Percentiles rank a stretch among this genome's conserved stretches.
These are phyloP conservation scores for Drosophila nigricruria DNA, from an alignment of 2,888 invertebrate genomes.

Conservation along the genomic window DNA sequence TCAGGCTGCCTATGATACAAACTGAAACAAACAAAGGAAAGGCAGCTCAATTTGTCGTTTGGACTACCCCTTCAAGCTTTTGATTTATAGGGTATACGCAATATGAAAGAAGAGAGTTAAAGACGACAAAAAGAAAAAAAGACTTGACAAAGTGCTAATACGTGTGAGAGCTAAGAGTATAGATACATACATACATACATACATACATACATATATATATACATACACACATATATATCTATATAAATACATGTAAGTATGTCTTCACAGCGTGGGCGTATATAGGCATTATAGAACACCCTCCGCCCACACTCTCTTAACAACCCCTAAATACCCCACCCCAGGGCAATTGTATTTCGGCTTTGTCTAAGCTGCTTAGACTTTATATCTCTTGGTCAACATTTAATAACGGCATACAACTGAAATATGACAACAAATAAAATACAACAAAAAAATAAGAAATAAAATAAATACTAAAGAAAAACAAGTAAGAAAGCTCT, in stretches of 20 bases:
- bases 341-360: slow-evolving; percentile 30
- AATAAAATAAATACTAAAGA: not conserved
- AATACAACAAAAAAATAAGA: not conserved
- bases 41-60: no score
- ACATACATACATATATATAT: slow-evolving; percentile 3
- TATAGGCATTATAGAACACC: not conserved
- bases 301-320: slow-evolving; percentile 4
- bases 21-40: not conserved
- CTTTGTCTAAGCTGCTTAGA: slow-evolving; percentile 38
- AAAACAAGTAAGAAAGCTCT: no score
- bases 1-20: no score
- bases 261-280: slow-evolving; percentile 12
- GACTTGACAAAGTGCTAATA: slow-evolving; percentile 69
- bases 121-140: slow-evolving; percentile 10
- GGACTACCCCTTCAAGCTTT: not conserved
- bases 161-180: slow-evolving; percentile 47
- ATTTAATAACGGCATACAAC: slow-evolving; percentile 23
- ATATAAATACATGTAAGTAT: not conserved
- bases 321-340: not conserved
- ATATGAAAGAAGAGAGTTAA: slow-evolving; percentile 23
- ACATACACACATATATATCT: not conserved
- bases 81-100: slow-evolving; percentile 16
- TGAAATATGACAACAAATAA: not conserved
- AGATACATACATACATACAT: not conserved
- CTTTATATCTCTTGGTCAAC: slow-evolving; percentile 44